Base-by-base conservation (phyloP, 2,797 vertebrate species). In the Clarias laeviceps region DNA sequence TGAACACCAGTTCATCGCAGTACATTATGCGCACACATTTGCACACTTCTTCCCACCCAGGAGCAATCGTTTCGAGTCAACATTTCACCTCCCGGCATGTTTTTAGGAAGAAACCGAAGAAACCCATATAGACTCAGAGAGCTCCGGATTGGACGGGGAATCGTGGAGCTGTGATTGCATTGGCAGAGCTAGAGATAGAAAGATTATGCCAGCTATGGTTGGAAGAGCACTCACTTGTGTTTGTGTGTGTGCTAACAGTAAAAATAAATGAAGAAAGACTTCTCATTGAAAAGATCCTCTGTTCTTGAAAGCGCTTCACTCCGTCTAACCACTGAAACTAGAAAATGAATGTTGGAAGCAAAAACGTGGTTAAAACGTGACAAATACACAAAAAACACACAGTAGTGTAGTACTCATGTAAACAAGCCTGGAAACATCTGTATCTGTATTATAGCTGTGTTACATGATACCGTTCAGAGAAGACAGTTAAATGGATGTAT, bases 181-280 rank as follows among this genome's bases (percentile, higher is more conserved):
- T 79, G 77, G 57, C 77, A 79, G n/a, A 27, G 54, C 32, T 29
- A 50, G 24, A 77, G 27, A 64, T 74, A 54, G 54, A 40, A 66
- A 65, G 66, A 79, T 79, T 65, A 32, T 40, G 62, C 54, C 66
- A 77, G 32, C 76, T 59, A 27, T 66, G 15, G 34, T 78, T 66
- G 54, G 5, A 50, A 66, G 54, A 61, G 24, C 32, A 72, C 68
- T 59, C 27, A n/a, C 54, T 66, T 82, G 82, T 37, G 32, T 78
- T 57, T 59, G 32, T 78, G 74, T 65, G 62, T 61, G 32, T n/a
- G 32, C 29, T 59, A 37, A 78, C 56, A 61, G 32, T 61, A 78
- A 78, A 78, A 78, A 78, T 62, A 79, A 62, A 79, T 27, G 57
- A 62, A 62, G 57, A 62, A 61, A 40, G 34, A 62, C 77, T 40